These are phyloP conservation scores for Telmatherina bonti DNA, from an alignment of 2,797 vertebrate species.

Conservation along the genomic window DNA sequence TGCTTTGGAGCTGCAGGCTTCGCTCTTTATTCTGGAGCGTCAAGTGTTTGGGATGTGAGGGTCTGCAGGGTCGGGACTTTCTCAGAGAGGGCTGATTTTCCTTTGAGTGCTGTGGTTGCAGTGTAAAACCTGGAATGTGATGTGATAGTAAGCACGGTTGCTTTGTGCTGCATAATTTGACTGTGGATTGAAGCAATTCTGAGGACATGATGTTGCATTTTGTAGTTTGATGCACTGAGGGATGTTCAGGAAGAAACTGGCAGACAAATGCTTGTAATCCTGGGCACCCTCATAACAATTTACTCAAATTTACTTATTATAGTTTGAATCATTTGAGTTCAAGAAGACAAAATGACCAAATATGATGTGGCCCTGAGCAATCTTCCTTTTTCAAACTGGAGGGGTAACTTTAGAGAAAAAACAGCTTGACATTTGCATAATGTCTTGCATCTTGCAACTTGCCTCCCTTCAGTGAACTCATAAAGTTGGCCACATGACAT, in stretches of 20 bases:
- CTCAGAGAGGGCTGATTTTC: slow-evolving; percentile 27
- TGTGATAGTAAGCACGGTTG: slow-evolving; percentile 15
- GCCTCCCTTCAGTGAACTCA: background rate
- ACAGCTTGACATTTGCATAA: background rate
- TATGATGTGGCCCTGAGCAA: background rate
- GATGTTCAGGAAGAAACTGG: background rate
- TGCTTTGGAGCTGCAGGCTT: slow-evolving; percentile 44
- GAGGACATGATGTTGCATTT: background rate
- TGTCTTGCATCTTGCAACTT: background rate
- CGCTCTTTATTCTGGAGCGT: slow-evolving; percentile 42
- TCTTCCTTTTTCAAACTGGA: background rate
- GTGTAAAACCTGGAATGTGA: slow-evolving; percentile 31
- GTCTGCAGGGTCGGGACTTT: slow-evolving; percentile 22
- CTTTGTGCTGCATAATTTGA: slow-evolving; percentile 13
- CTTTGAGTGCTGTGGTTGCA: slow-evolving; percentile 25
- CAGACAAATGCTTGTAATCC: background rate
- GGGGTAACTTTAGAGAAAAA: background rate
- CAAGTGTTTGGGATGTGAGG: slow-evolving; percentile 43
- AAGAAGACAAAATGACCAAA: too few relatives aligned
- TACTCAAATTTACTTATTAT: background rate
- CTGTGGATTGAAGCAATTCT: slow-evolving; percentile 4
- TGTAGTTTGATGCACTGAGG: slow-evolving; percentile 17
- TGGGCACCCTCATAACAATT: background rate
- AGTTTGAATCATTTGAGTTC: background rate
- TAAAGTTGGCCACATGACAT: background rate